Evolutionary conservation across 1,140 invertebrate species (phyloP), one percentile per base, ranked within the genome.

Genomic region (Lucilia cuprina): DNA sequence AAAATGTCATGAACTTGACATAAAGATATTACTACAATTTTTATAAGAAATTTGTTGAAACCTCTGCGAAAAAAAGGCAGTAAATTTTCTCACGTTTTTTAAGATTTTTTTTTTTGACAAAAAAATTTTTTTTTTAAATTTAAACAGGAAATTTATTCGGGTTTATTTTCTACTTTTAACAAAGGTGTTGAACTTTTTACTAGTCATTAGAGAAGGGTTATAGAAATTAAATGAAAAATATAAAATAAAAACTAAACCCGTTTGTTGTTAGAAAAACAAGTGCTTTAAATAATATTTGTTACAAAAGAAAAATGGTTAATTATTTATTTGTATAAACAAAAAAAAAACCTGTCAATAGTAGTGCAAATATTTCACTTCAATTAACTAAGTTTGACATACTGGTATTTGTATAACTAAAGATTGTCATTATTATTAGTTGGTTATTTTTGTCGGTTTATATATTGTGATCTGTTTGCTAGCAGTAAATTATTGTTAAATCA

Each of bases 401-500:
- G 65, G 65, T 70, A 70, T 70, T 19, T 21, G 65, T 19, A 70
- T 70, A 21, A 70, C 17, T n/a, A 55, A 55, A 7, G 12, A 70
- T 70, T 70, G 50, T 55, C 50, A 55, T 55, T 70, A 21, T 30
- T 3, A 30, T 30, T 30, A 30, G 21, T 25, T 21, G n/a, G 65
- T 70, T 5, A n/a, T 70, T 30, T 30, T 70, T 70, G 65, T 70
- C 65, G 65, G 65, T 70, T 30, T 30, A 70, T 21, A 12, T 8
- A n/a, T 70, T 25, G 9, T 70, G n/a, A 3, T n/a, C 55, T n/a
- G 14, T 60, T 21, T 70, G 65, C 10, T 70, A 10, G 50, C 10
- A 55, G 65, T 70, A 70, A 70, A 70, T 70, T 70, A n/a, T 70
- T 21, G 10, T 70, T 70, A 70, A 70, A 70, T 70, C 65, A 70